Evolutionary conservation across 2,888 invertebrate species (phyloP).

Genomic region (Drosophila aldrichi): DNA sequence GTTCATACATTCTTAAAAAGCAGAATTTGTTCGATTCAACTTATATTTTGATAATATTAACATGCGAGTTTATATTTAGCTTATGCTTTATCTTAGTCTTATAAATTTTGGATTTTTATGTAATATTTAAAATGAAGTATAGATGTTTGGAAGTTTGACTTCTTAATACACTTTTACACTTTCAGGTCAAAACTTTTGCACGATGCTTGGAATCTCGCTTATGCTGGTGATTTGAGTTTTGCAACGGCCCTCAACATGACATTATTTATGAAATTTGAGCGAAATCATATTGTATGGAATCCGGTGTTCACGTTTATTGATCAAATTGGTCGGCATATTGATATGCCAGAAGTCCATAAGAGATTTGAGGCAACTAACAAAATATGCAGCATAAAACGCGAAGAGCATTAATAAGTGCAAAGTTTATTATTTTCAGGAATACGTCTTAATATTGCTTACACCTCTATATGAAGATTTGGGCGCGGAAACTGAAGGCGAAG

Average conservation of each 20-base stretch:
- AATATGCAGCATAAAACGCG: not conserved
- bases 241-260: conserved; percentile 92
- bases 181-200: conserved; percentile 76
- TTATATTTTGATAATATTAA: too few relatives aligned
- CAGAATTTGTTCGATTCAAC: too few relatives aligned
- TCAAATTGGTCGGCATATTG: conserved; percentile 91
- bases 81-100: too few relatives aligned
- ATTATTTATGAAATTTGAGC: conserved; percentile 90
- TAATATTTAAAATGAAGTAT: too few relatives aligned
- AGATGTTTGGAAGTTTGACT: not conserved
- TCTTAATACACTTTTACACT: conserved; percentile 2
- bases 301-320: conserved; percentile 93
- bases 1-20: too few relatives aligned
- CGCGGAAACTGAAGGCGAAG: conserved; percentile 87
- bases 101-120: too few relatives aligned
- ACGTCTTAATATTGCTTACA: conserved; percentile 89
- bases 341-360: conserved; percentile 88
- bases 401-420: too few relatives aligned
- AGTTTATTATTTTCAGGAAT: conserved; percentile 86
- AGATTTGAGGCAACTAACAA: conserved; percentile 89
- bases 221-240: conserved; percentile 90
- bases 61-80: too few relatives aligned
- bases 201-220: conserved; percentile 82
- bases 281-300: conserved; percentile 92
- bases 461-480: conserved; percentile 91